Evolutionary conservation across 1,140 invertebrate genomes (phyloP), one percentile per base, ranked within the genome.

Genomic region (Nautilus pompilius): DNA sequence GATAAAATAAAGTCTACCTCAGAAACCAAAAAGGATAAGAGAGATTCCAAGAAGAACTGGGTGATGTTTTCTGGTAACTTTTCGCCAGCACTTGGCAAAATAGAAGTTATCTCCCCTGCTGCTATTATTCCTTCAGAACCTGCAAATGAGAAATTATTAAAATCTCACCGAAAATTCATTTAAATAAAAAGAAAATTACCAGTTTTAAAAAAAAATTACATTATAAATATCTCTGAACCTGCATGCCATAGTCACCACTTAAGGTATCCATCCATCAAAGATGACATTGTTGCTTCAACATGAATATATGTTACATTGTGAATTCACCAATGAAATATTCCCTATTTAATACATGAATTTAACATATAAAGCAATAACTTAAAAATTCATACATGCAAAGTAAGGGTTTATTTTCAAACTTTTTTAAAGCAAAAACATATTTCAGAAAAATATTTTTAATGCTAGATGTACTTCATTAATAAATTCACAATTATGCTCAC

Each of bases 21-120:
- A 33, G 91, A 90, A 0, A 97, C 93, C 89, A 97, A 95, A 71
- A 89, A 91, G 76, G 95, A 93, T 15, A 98, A 86, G 17, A 98
- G 80, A 63, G 89, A 89, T 79, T 97, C 94, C 62, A 98, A 87
- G 77, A 93, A 95, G 75, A 90, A 91, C 69, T 90, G 89, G 24
- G 90, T 92, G 70, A 91, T 87, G 79, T 96, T 93, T 34, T 96
- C 93, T 33, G 91, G 88, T n/a, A 88, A 85, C 80, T 92, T 94
- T 74, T 97, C 95, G 60, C 90, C 91, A 65, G 90, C 88, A 0
- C 91, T 88, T 22, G 93, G 92, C 64, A 96, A 82, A 67, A 97
- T 86, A 0, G 94, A 91, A 28, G 88, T 87, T 48, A 91, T 88
- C 73, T 97, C 94, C 20, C 90, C 87, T 70, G 89, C 87, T 73